These are phyloP conservation scores for Scatophagus argus DNA, from an alignment of 2,113 vertebrate genomes.

Conservation along the genomic window DNA sequence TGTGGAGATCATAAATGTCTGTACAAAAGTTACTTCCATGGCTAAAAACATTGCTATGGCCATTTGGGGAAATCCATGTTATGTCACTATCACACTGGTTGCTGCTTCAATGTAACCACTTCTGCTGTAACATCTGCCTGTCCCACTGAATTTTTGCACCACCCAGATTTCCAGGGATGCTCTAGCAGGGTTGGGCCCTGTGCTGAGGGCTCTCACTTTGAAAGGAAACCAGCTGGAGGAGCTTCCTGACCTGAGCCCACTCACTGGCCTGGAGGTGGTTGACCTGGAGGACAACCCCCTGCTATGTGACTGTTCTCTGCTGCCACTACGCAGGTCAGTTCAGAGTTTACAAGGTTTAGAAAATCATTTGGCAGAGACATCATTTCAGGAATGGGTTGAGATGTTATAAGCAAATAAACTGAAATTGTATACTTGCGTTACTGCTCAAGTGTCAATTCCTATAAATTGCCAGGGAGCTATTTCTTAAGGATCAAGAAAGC, in stretches of 20 bases:
- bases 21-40: too few species aligned
- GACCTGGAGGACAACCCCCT: slow-evolving; percentile 90
- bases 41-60: too few species aligned
- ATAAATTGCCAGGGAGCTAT: background rate
- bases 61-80: too few species aligned
- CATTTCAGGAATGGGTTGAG: background rate
- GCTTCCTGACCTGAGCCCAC: slow-evolving; percentile 82
- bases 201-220: slow-evolving; percentile 86
- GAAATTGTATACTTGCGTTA: background rate
- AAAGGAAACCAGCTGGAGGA: slow-evolving; percentile 87
- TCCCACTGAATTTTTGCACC: background rate
- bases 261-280: slow-evolving; percentile 86
- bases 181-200: slow-evolving; percentile 84
- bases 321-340: slow-evolving; percentile 86
- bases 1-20: too few species aligned
- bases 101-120: background rate
- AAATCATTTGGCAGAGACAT: background rate
- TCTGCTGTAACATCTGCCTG: background rate
- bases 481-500: background rate
- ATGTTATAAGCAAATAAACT: background rate
- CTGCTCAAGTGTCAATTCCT: background rate
- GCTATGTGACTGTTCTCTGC: slow-evolving; percentile 87
- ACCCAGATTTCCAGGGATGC: slow-evolving; percentile 81
- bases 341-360: background rate
- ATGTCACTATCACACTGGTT: background rate